Base-by-base conservation (phyloP, 2,888 invertebrate species). In the Spicauda simplicius region DNA sequence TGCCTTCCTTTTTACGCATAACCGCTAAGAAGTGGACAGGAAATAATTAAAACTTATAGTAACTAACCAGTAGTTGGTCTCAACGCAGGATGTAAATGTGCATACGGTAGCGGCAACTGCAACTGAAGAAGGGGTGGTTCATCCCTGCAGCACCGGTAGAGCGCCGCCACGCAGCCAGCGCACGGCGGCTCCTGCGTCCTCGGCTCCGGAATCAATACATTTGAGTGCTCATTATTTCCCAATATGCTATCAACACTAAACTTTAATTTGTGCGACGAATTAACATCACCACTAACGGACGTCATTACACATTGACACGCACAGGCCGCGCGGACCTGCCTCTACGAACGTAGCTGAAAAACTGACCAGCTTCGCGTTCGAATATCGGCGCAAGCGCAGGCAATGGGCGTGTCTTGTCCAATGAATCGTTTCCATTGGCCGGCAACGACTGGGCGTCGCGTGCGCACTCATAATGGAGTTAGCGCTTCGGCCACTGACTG, bases 201-300 rank as follows among this genome's bases (percentile, higher is more conserved):
- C 74, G 82, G 64, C 75, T 86, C 71, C 78, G 87, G 77, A 67
- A 75, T 70, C 45, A 74, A 70, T 30, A 70, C 70, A 70, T 70
- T 70, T 19, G 73, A 56, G 19, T 71, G 70, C 12, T 82, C 80
- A 75, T 94, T 94, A 67, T 87, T 92, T 14, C 95, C 94, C 66
- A 96, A 82, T 73, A 96, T 95, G 78, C 95, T 93, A 77, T 96
- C 96, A 71, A 96, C 95, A 77, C 96, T 96, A 80, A 96, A 96
- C 90, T 96, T 96, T 72, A 95, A 83, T 76, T 93, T 93, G 72
- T 79, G 86, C 72, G 84, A 75, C 74, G 84, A 74, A 72, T 78
- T 83, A 72, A 87, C 82, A 77, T 88, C 88, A 84, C 89, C 79
- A 74, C 80, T 84, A 62, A 90, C 72, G 70, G 91, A 90, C 78